phyloP scores from a whole-genome alignment of 2,113 vertebrate species.

The Emydocephalus ijimae region DNA sequence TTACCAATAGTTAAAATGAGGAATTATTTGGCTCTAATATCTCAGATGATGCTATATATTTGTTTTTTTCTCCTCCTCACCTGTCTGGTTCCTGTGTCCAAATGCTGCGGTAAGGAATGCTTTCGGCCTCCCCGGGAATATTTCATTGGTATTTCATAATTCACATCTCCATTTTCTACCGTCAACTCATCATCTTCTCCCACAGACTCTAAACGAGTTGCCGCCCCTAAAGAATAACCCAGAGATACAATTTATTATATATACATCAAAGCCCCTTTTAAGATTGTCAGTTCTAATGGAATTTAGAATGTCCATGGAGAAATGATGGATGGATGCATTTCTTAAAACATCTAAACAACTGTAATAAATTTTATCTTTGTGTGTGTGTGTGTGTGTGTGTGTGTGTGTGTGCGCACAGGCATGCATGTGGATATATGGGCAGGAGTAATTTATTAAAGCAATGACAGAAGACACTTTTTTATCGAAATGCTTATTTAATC shows the following conservation, averaged over 20 bases:
- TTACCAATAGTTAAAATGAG: neutral
- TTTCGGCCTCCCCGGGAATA: slow-evolving; percentile 80
- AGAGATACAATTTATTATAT: slow-evolving; percentile 17
- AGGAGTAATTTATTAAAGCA: slow-evolving; percentile 4
- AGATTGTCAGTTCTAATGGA: slow-evolving; percentile 12
- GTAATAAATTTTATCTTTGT: neutral
- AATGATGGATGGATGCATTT: slow-evolving; percentile 10
- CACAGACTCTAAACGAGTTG: slow-evolving; percentile 87
- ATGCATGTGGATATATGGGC: neutral
- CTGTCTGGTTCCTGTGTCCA: slow-evolving; percentile 82
- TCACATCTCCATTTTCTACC: slow-evolving; percentile 76
- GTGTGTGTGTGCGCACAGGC: neutral
- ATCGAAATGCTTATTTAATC: neutral
- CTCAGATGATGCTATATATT: neutral
- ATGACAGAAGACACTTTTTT: neutral
- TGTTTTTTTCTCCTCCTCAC: slow-evolving; percentile 60
- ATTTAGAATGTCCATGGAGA: slow-evolving; percentile 1
- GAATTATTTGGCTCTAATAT: neutral
- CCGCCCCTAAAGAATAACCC: slow-evolving; percentile 69
- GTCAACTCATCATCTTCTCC: slow-evolving; percentile 92
- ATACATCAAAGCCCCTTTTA: slow-evolving; percentile 2
- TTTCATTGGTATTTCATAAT: slow-evolving; percentile 74
- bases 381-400: neutral
- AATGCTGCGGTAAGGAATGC: slow-evolving; percentile 91
- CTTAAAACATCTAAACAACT: slow-evolving; percentile 23